Evolutionary conservation across 2,888 invertebrate species (phyloP).

Genomic region (Tanaodytes sp.): DNA sequence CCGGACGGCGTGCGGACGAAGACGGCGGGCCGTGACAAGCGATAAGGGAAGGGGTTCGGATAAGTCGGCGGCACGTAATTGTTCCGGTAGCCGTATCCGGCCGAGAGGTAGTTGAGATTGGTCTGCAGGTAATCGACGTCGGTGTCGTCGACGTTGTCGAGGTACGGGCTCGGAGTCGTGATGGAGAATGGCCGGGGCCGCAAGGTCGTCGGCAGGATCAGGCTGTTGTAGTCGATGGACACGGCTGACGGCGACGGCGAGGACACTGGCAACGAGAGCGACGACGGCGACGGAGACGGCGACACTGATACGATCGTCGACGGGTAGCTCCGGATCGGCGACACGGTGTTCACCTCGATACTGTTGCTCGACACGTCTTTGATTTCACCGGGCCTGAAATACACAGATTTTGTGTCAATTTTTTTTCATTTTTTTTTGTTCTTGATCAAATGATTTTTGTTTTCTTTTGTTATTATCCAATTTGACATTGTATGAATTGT

Average conservation of each 20-base stretch:
- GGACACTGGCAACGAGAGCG: slow-evolving; percentile 8
- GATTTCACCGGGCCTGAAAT: slow-evolving; percentile 62
- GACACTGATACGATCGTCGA: slow-evolving; percentile 44
- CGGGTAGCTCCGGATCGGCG: slow-evolving; percentile 56
- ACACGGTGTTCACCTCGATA: slow-evolving; percentile 62
- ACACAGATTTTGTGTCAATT: background rate
- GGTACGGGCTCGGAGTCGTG: slow-evolving; percentile 51
- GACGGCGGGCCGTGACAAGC: slow-evolving; percentile 54
- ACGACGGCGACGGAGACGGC: slow-evolving; percentile 22
- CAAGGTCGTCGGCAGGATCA: slow-evolving; percentile 54
- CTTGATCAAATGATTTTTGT: too few species aligned
- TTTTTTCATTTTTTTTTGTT: background rate
- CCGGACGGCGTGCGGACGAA: slow-evolving; percentile 56
- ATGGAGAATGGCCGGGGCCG: slow-evolving; percentile 57
- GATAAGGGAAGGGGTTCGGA: slow-evolving; percentile 50
- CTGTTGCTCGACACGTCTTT: slow-evolving; percentile 66
- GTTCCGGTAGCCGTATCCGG: slow-evolving; percentile 51
- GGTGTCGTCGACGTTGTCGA: slow-evolving; percentile 43
- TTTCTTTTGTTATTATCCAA: too few species aligned
- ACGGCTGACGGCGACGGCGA: slow-evolving; percentile 25
- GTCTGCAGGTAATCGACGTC: slow-evolving; percentile 57
- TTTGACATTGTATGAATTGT: too few species aligned
- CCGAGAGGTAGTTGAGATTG: slow-evolving; percentile 59
- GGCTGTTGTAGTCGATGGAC: slow-evolving; percentile 47
- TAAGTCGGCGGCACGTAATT: slow-evolving; percentile 54